phyloP scores from a whole-genome alignment of 2,888 invertebrate genomes.

The Podotricha telesiphe region DNA sequence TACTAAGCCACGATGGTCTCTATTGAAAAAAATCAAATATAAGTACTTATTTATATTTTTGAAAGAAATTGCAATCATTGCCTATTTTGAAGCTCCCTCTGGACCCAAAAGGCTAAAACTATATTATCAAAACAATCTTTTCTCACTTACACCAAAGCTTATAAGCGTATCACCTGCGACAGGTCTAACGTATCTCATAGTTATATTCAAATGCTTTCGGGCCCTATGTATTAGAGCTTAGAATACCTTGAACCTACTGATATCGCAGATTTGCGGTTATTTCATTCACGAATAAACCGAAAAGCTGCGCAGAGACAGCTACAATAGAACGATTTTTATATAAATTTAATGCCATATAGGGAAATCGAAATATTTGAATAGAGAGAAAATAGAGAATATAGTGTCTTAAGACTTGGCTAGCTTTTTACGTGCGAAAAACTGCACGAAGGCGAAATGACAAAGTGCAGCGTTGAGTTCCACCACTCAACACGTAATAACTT shows the following conservation, averaged over 20 bases:
- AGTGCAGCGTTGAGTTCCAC: too few species aligned
- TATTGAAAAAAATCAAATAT: too few species aligned
- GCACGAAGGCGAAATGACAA: too few species aligned
- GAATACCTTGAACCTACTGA: conserved; percentile 21
- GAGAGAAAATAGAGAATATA: too few species aligned
- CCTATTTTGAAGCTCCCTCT: too few species aligned
- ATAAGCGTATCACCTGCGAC: conserved; percentile 43
- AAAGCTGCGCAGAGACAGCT: conserved; percentile 29
- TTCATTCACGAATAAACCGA: conserved; percentile 40
- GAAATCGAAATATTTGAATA: not conserved
- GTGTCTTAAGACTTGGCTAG: too few species aligned
- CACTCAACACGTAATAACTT: too few species aligned
- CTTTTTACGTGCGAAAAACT: too few species aligned
- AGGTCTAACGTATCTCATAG: conserved; percentile 24
- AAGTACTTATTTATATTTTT: too few species aligned
- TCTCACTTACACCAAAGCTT: conserved; percentile 11
- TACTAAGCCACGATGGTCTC: too few species aligned
- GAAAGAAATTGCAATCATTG: too few species aligned
- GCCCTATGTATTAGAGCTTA: conserved; percentile 23
- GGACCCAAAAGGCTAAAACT: not conserved
- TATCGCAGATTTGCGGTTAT: conserved; percentile 30
- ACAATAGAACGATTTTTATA: conserved; percentile 9
- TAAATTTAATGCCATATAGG: not conserved
- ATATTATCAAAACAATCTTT: conserved; percentile 8
- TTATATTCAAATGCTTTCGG: conserved; percentile 17